Evolutionary conservation across 2,797 vertebrate species (phyloP), one percentile per base, ranked within the genome.

Genomic region (Catharus ustulatus): DNA sequence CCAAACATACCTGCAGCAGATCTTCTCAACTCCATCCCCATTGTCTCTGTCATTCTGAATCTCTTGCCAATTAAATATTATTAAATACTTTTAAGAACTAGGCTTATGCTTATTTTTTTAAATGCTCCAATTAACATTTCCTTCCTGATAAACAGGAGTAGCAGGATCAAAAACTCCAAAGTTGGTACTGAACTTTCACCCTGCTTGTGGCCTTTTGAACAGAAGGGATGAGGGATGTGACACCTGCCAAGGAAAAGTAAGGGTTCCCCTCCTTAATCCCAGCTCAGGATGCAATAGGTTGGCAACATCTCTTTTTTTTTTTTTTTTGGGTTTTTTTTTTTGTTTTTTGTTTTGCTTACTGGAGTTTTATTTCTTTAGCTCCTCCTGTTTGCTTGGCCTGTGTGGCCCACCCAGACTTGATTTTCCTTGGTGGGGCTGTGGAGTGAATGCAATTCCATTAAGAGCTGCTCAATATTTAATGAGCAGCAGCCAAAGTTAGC

Each of bases 391-490:
- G 36, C 67, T 76, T 61, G 80, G 48, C 45, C 82, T 84, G 46
- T 66, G 61, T 87, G 38, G 71, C 72, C 83, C 76, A 27, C 55
- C 42, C 64, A 81, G 55, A 15, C 57, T 92, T 75, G 62, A 81
- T 95, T 80, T 76, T 66, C 43, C 93, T 93, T 84, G 14, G 7
- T 27, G 48, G 62, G 51, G 57, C 77, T 82, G 73, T 64, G 48
- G 58, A 90, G 36, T 71, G 90, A 94, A 87, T 71, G 80, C 73
- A 95, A 58, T 93, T 90, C 88, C 63, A 82, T 34, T 84, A 94
- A 89, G 78, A 95, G 71, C 85, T 93, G 86, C 71, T 96, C 91
- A 89, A 83, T 96, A 94, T 92, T 97, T 95, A 84, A 97, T 94
- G 71, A 96, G 87, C 69, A 90, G 82, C 81, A 89, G 91, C 79